These are phyloP conservation scores for Himalopsyche japonica DNA, from an alignment of 2,888 invertebrate species.

Conservation along the genomic window DNA sequence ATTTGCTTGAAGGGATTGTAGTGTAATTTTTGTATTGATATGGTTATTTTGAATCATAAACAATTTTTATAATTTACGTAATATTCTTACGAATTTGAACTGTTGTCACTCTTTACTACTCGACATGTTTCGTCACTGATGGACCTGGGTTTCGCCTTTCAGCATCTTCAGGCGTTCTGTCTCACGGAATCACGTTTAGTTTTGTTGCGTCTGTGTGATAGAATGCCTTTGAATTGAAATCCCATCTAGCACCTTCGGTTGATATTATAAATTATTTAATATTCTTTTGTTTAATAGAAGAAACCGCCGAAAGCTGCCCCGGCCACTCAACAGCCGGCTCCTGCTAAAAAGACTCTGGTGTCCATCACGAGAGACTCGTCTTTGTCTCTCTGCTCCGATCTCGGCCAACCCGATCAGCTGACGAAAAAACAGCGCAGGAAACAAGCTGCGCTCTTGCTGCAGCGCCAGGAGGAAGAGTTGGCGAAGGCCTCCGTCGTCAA, in stretches of 20 bases:
- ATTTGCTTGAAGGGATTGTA: too few species aligned
- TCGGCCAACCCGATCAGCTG: neutral
- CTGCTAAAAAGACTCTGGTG: neutral
- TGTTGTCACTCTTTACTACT: too few species aligned
- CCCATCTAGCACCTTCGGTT: neutral
- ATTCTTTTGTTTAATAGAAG: neutral
- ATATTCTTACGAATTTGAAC: too few species aligned
- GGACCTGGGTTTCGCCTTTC: too few species aligned
- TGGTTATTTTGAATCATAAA: too few species aligned
- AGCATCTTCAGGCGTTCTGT: too few species aligned
- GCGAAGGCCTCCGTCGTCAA: conserved; percentile 17
- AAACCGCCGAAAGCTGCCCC: neutral
- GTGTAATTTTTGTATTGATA: too few species aligned
- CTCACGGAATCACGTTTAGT: too few species aligned
- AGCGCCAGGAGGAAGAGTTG: neutral
- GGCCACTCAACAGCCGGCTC: neutral
- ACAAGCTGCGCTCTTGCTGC: neutral
- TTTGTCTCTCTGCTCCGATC: neutral
- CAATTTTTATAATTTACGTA: too few species aligned
- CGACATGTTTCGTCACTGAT: too few species aligned
- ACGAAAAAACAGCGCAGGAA: neutral
- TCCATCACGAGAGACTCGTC: neutral
- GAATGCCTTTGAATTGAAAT: too few species aligned
- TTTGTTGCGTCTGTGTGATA: too few species aligned
- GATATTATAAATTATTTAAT: neutral